These are phyloP conservation scores for Temnothorax unifasciatus DNA, from an alignment of 2,888 invertebrate species.

Conservation along the genomic window DNA sequence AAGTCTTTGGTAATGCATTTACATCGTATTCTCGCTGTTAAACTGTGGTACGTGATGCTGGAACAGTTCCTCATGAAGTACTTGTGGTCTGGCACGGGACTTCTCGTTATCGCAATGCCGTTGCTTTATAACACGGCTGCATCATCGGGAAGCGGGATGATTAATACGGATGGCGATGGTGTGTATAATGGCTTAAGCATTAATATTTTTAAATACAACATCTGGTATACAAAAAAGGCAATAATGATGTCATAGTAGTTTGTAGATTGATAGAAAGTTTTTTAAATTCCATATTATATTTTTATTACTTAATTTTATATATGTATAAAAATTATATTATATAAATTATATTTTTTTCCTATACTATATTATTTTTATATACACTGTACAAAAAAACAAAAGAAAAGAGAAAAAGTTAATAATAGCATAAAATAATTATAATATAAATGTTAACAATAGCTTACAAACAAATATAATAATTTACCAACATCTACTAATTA, in stretches of 20 bases:
- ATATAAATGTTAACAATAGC: background rate
- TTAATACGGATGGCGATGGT: slow-evolving; percentile 80
- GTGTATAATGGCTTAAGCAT: slow-evolving; percentile 38
- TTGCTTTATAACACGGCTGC: slow-evolving; percentile 88
- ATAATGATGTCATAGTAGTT: background rate
- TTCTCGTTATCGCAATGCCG: slow-evolving; percentile 97
- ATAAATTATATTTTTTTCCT: slow-evolving; percentile 10
- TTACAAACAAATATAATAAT: background rate
- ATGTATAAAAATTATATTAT: background rate
- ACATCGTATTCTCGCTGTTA: slow-evolving; percentile 95
- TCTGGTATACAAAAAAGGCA: background rate
- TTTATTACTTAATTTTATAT: background rate
- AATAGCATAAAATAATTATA: background rate
- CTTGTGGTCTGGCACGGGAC: slow-evolving; percentile 98
- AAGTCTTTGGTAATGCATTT: slow-evolving; percentile 94
- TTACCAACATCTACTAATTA: slow-evolving; percentile 37
- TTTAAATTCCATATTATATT: slow-evolving; percentile 5
- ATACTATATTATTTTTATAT: background rate
- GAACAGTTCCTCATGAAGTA: slow-evolving; percentile 99
- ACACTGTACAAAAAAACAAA: background rate
- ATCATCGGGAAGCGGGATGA: slow-evolving; percentile 39
- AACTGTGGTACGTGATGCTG: slow-evolving; percentile 98
- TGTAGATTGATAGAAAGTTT: background rate
- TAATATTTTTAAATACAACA: background rate
- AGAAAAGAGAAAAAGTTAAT: background rate